phyloP scores from a whole-genome alignment of 2,797 vertebrate genomes.

The Sphenodon punctatus region DNA sequence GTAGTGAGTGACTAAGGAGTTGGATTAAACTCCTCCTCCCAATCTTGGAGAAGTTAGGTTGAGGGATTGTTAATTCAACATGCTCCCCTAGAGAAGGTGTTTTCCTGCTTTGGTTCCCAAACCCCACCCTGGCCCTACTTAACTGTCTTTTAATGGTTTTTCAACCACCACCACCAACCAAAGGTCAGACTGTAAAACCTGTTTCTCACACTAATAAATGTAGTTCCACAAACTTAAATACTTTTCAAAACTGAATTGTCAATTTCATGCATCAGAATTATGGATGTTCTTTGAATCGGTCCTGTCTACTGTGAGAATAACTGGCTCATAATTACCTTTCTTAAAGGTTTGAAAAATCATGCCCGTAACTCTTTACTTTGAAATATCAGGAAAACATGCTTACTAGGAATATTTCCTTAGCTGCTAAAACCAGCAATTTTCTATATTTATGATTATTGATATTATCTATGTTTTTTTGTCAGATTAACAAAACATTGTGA shows the following conservation, averaged over 20 bases:
- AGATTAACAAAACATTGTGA: neutral
- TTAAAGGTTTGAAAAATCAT: neutral
- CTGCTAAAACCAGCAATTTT: neutral
- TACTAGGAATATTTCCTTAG: neutral
- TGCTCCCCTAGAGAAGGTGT: too few species aligned
- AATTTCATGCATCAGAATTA: neutral
- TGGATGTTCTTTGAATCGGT: neutral
- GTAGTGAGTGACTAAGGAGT: too few species aligned
- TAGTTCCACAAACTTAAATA: fast-evolving
- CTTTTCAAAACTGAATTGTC: neutral
- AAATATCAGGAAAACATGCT: neutral
- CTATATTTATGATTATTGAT: too few species aligned
- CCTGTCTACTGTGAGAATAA: neutral
- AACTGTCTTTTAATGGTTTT: too few species aligned
- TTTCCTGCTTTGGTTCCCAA: too few species aligned
- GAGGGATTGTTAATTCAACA: too few species aligned
- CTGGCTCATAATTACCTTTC: fast-evolving
- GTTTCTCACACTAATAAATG: fast-evolving
- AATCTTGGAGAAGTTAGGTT: too few species aligned
- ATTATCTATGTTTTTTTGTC: too few species aligned
- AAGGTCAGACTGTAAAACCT: neutral
- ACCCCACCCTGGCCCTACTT: too few species aligned
- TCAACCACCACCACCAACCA: too few species aligned
- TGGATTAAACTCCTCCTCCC: fast-evolving
- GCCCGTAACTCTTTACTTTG: neutral